Base-by-base conservation (phyloP, 2,113 vertebrate species). In the Sylvia atricapilla region DNA sequence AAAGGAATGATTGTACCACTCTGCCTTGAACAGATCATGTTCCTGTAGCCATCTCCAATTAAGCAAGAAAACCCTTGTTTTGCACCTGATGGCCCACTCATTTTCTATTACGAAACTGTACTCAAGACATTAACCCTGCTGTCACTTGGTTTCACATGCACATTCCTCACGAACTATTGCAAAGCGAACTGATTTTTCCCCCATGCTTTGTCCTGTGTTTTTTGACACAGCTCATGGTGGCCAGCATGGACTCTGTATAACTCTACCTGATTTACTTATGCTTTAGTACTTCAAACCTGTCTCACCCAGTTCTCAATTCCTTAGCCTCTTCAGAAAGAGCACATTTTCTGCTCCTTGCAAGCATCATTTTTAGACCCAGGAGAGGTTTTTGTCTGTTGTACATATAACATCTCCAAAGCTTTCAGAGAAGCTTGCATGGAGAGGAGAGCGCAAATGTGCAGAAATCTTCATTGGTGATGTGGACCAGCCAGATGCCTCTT, bases 221-320 rank as follows among this genome's bases (percentile, higher is more conserved):
- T 82, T 83, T 64, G 49, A 14, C 43, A 22, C 22, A 53, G n/a
- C 27, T 78, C 6, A 16, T 11, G 37, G 21, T 31, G 74, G 49
- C 18, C 64, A 35, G 22, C 1, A 2, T 3, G 5, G 6, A 14
- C 6, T 47, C 28, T 16, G 5, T 25, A 5, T 49, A 60, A 56
- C 28, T 62, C 59, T 63, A 15, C 30, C n/a, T 74, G 31, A 55
- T 33, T 81, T 81, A 43, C 10, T 77, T 15, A 9, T 1, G 5
- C 12, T n/a, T 70, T 67, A 35, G 30, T 35, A 4, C 30, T 37
- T 89, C 50, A 80, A 58, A 66, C 35, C 22, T 15, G 0, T 56
- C 59, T 86, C 37, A 74, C 17, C 4, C n/a, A 83, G 1, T 37
- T 66, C 46, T 70, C 0, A 0, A 17, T 25, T 64, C 27, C 66